These are phyloP conservation scores for Simalia tracyae DNA, from an alignment of 2,797 vertebrate genomes.

Conservation along the genomic window DNA sequence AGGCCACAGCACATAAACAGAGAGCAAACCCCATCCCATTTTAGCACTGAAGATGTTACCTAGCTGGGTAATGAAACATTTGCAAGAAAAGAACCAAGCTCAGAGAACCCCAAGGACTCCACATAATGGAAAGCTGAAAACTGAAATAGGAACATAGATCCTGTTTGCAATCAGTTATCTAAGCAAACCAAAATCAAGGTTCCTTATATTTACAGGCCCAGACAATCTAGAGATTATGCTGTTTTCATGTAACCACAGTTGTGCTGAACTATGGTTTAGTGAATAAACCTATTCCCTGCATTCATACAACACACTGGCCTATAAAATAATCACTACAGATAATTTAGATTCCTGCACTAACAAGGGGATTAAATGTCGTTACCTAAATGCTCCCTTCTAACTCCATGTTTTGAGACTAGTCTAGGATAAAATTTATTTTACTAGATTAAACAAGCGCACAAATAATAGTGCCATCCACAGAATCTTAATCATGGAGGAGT, in stretches of 20 bases:
- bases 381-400: neutral
- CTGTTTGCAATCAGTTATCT: neutral
- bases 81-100: too few species aligned
- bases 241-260: neutral
- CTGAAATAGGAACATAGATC: neutral
- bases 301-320: neutral
- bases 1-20: too few species aligned
- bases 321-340: neutral
- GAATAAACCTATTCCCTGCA: neutral
- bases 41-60: too few species aligned
- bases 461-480: neutral
- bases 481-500: neutral
- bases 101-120: too few species aligned
- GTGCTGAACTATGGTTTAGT: neutral
- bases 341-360: neutral
- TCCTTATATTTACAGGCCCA: neutral
- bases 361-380: neutral
- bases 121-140: too few species aligned
- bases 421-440: neutral
- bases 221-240: neutral
- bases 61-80: too few species aligned
- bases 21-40: too few species aligned
- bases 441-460: neutral
- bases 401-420: neutral
- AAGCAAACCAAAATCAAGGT: neutral